These are phyloP conservation scores for Xyliphius kryptos DNA, from an alignment of 2,113 vertebrate species.

Conservation along the genomic window DNA sequence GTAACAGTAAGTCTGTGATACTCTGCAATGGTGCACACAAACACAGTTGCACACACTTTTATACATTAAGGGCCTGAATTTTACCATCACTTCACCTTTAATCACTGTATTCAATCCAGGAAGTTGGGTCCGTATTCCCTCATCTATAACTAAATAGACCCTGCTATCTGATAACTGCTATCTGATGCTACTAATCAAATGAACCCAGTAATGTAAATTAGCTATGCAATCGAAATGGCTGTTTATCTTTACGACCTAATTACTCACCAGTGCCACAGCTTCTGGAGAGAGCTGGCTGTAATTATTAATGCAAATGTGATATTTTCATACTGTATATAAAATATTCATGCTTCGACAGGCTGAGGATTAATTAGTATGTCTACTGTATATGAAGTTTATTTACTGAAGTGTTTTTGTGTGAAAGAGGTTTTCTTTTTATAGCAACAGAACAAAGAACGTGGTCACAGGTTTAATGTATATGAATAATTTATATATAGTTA, in stretches of 20 bases:
- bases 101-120: constrained; percentile 20
- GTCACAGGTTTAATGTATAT: too few species aligned
- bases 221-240: too few species aligned
- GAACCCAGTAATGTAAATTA: too few species aligned
- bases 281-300: constrained; percentile 28
- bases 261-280: constrained; percentile 15
- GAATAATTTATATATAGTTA: too few species aligned
- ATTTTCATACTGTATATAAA: constrained; percentile 54
- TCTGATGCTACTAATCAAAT: constrained; percentile 6
- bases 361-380: constrained; percentile 46
- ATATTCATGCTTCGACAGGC: constrained; percentile 48
- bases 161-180: constrained; percentile 7
- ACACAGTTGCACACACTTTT: too few species aligned
- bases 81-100: constrained; percentile 13
- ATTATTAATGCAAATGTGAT: constrained; percentile 61
- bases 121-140: constrained; percentile 1
- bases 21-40: too few species aligned
- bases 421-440: background rate
- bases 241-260: constrained; percentile 6
- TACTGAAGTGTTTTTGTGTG: constrained; percentile 17
- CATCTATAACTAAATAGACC: background rate
- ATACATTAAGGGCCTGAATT: background rate
- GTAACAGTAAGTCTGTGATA: too few species aligned
- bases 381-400: constrained; percentile 25
- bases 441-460: background rate